Evolutionary conservation across 2,797 vertebrate species (phyloP).

Genomic region (Clarias laeviceps): DNA sequence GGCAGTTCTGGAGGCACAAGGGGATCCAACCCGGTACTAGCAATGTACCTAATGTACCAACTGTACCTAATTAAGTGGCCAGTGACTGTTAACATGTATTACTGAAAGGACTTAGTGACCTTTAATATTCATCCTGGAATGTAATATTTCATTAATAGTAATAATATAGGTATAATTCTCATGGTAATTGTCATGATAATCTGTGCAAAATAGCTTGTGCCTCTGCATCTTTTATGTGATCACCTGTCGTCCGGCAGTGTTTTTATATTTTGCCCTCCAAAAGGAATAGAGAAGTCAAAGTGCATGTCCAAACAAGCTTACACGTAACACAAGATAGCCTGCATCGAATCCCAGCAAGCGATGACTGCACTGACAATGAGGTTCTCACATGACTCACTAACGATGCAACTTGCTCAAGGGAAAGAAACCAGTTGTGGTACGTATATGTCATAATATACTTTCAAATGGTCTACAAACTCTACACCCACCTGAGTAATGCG

Average conservation of each 20-base stretch:
- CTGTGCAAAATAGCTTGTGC: background rate
- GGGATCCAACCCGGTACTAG: too few relatives aligned
- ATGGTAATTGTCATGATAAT: background rate
- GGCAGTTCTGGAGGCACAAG: background rate
- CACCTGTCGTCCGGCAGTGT: background rate
- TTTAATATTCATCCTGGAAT: background rate
- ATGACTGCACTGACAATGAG: constrained; percentile 30
- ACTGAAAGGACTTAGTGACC: background rate
- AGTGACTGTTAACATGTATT: too few relatives aligned
- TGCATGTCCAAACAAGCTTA: constrained; percentile 43
- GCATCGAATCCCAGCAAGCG: constrained; percentile 1
- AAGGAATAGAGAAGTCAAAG: constrained; percentile 8
- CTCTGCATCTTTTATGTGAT: background rate
- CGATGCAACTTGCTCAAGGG: constrained; percentile 36
- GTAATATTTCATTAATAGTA: background rate
- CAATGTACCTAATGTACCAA: too few relatives aligned
- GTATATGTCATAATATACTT: constrained; percentile 33
- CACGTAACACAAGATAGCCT: constrained; percentile 2
- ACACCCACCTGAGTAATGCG: background rate
- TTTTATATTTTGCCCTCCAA: background rate
- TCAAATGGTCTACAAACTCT: background rate
- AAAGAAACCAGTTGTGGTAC: constrained; percentile 45
- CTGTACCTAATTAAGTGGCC: too few relatives aligned
- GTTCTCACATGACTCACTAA: constrained; percentile 28
- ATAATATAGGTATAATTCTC: background rate